phyloP scores from a whole-genome alignment of 2,888 invertebrate genomes.

The Patella caerulea region DNA sequence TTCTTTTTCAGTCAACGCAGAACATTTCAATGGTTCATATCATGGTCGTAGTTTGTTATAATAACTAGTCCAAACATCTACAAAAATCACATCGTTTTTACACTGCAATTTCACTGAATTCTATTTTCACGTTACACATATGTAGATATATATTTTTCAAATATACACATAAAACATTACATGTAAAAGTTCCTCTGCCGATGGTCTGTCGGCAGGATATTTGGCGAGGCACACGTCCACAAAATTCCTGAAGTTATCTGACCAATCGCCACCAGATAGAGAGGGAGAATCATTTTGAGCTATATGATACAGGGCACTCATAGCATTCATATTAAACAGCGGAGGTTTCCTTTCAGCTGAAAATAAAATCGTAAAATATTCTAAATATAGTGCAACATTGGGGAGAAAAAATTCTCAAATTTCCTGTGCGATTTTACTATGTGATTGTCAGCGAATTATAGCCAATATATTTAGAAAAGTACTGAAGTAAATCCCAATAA shows the following conservation, averaged over 20 bases:
- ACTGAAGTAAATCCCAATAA: too few relatives aligned
- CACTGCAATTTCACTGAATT: too few relatives aligned
- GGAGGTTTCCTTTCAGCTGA: slow-evolving; percentile 95
- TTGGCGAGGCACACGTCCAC: slow-evolving; percentile 96
- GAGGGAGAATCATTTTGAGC: slow-evolving; percentile 99
- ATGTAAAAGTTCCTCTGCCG: slow-evolving; percentile 84
- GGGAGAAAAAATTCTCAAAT: not conserved
- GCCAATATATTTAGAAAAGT: too few relatives aligned
- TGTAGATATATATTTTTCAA: too few relatives aligned
- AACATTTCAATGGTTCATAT: too few relatives aligned
- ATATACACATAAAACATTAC: slow-evolving; percentile 43
- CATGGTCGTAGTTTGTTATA: too few relatives aligned
- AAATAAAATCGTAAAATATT: slow-evolving; percentile 39
- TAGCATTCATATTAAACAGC: slow-evolving; percentile 99
- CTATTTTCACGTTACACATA: too few relatives aligned
- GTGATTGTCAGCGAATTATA: too few relatives aligned
- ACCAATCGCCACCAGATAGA: slow-evolving; percentile 74
- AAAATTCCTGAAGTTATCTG: slow-evolving; percentile 92
- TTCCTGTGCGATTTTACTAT: too few relatives aligned
- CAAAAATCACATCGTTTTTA: too few relatives aligned
- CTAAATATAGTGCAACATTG: not conserved
- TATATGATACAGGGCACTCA: slow-evolving; percentile 99
- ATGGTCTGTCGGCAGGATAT: slow-evolving; percentile 89
- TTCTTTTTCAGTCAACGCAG: too few relatives aligned
- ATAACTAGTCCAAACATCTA: too few relatives aligned